Evolutionary conservation across 2,888 invertebrate genomes (phyloP).

Genomic region (Carcina quercana): DNA sequence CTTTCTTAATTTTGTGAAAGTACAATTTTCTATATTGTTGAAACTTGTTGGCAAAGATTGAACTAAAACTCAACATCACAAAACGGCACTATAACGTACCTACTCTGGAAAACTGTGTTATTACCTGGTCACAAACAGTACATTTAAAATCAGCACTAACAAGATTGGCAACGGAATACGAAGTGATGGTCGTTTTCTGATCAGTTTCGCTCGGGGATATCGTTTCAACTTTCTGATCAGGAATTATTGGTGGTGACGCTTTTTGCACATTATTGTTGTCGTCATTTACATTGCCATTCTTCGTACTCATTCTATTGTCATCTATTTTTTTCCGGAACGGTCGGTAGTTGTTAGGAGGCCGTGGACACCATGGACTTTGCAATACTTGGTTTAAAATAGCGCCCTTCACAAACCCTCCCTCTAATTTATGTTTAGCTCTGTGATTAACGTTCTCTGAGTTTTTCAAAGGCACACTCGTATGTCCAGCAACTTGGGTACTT

Average conservation of each 20-base stretch:
- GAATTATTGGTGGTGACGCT: constrained; percentile 2
- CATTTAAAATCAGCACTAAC: constrained; percentile 30
- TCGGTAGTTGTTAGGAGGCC: constrained; percentile 43
- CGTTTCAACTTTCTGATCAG: constrained; percentile 7
- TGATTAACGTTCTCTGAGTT: too few relatives aligned
- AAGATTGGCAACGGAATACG: constrained; percentile 1
- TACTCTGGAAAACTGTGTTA: too few relatives aligned
- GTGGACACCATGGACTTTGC: constrained; percentile 74
- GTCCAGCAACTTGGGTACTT: too few relatives aligned
- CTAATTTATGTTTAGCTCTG: too few relatives aligned
- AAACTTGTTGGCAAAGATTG: too few relatives aligned
- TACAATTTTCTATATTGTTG: too few relatives aligned
- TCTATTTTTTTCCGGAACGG: constrained; percentile 45
- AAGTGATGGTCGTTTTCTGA: constrained; percentile 8
- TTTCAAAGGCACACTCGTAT: too few relatives aligned
- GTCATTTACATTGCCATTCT: constrained; percentile 25
- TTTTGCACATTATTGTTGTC: constrained; percentile 38
- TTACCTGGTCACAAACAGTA: constrained; percentile 40
- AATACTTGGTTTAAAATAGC: constrained; percentile 67
- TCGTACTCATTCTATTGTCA: neutral
- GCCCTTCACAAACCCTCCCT: constrained; percentile 19
- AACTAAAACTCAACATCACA: too few relatives aligned
- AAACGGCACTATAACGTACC: too few relatives aligned
- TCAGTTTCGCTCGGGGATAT: constrained; percentile 6
- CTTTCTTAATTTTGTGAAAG: too few relatives aligned